phyloP scores from a whole-genome alignment of 2,797 vertebrate species.

The Characodon lateralis region DNA sequence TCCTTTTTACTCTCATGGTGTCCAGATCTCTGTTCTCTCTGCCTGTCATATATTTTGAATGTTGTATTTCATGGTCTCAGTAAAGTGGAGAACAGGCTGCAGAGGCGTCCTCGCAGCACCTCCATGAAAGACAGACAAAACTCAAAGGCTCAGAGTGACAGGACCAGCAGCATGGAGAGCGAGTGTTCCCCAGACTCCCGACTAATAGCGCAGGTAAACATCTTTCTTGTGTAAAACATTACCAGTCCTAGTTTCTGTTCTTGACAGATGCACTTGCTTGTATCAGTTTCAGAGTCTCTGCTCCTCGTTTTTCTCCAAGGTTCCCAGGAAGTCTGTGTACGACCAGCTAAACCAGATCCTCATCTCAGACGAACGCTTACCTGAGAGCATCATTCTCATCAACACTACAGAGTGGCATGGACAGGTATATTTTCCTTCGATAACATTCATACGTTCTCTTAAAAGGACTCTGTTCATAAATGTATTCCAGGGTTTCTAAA shows the following conservation, averaged over 20 bases:
- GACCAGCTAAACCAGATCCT: slow-evolving; percentile 87
- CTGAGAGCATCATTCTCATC: slow-evolving; percentile 85
- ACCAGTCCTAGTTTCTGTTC: not conserved
- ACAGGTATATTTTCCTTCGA: slow-evolving; percentile 70
- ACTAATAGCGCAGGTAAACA: slow-evolving; percentile 74
- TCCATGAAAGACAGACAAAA: slow-evolving; percentile 86
- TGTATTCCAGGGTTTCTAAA: not conserved
- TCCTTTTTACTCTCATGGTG: not conserved
- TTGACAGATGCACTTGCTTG: not conserved
- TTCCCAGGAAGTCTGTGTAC: slow-evolving; percentile 85
- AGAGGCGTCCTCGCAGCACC: slow-evolving; percentile 80
- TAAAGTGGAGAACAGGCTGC: slow-evolving; percentile 78
- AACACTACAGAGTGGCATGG: slow-evolving; percentile 86
- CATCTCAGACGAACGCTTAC: slow-evolving; percentile 83
- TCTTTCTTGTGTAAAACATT: too few relatives aligned
- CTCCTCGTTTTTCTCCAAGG: slow-evolving; percentile 61
- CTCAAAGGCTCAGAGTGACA: slow-evolving; percentile 81
- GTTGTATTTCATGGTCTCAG: slow-evolving; percentile 54
- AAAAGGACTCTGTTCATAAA: not conserved
- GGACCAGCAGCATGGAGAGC: slow-evolving; percentile 82
- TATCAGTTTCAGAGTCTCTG: slow-evolving; percentile 21
- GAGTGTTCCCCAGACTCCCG: slow-evolving; percentile 80
- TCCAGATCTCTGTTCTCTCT: not conserved
- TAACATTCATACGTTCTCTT: not conserved
- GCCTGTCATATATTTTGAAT: slow-evolving; percentile 14